A percentile compares a stretch with the other conserved stretches of the same genome.
Evolutionary conservation across 1,140 invertebrate species (phyloP).

Genomic region (Macrobrachium nipponense): DNA sequence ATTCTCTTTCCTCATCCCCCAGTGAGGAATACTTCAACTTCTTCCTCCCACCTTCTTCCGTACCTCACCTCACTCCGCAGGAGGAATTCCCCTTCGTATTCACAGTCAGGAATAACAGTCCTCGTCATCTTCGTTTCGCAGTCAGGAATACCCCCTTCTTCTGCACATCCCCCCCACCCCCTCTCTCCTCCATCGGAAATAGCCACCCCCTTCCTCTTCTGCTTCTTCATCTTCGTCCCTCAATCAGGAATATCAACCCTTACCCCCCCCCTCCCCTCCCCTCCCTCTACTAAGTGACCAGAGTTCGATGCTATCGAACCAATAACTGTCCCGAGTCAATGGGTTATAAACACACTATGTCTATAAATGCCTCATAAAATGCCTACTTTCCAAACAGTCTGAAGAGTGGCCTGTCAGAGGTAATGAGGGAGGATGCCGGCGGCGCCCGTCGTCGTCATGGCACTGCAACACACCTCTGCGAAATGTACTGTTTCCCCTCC

Average conservation of each 20-base stretch:
- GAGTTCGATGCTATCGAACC: conserved; percentile 35
- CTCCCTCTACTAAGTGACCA: conserved; percentile 6
- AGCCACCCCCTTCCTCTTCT: not conserved
- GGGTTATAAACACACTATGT: conserved; percentile 52
- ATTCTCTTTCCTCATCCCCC: too few species aligned
- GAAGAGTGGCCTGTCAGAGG: conserved; percentile 47
- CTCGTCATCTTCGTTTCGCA: not conserved
- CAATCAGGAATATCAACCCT: too few species aligned
- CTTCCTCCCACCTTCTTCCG: too few species aligned
- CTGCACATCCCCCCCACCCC: not conserved
- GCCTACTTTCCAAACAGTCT: conserved; percentile 56
- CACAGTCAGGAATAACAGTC: not conserved
- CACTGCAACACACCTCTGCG: not conserved
- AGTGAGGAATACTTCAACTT: too few species aligned
- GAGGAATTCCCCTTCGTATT: too few species aligned
- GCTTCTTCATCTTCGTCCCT: not conserved
- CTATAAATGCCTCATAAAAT: conserved; percentile 58
- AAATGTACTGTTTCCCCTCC: conserved; percentile 30
- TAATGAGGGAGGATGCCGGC: conserved; percentile 25
- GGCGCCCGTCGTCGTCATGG: too few species aligned
- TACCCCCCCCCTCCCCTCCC: not conserved
- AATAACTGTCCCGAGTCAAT: conserved; percentile 53
- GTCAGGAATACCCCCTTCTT: not conserved
- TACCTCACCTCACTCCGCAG: too few species aligned
- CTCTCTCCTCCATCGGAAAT: not conserved